Percentiles rank a stretch among this genome's conserved stretches.
Conservation (phyloP, 2,888 invertebrate genomes). For the Melieria crassipennis region DNA sequence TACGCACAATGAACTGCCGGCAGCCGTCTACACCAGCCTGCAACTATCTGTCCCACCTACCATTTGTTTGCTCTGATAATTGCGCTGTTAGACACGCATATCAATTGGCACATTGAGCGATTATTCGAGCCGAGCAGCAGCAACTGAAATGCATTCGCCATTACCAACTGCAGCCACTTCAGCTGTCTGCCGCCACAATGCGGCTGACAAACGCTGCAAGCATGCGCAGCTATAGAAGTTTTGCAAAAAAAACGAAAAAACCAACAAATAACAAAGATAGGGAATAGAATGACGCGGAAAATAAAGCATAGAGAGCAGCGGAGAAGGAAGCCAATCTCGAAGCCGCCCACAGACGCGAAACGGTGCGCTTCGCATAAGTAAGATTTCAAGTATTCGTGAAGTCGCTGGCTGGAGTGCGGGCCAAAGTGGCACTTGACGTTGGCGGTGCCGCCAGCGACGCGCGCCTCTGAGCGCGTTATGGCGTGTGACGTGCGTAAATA, state of each 20-base stretch:
- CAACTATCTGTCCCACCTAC: background rate
- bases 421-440: slow-evolving; percentile 24
- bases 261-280: too few species aligned
- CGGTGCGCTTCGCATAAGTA: too few species aligned
- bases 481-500: background rate
- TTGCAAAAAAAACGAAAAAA: too few species aligned
- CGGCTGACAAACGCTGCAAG: background rate
- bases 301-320: too few species aligned
- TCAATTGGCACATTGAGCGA: slow-evolving; percentile 40
- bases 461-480: too few species aligned
- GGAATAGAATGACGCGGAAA: too few species aligned
- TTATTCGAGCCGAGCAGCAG: background rate
- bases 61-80: slow-evolving; percentile 50
- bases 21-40: background rate
- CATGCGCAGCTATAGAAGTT: background rate
- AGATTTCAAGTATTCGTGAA: slow-evolving; percentile 18
- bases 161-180: too few species aligned
- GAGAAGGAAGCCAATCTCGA: too few species aligned
- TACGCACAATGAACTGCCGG: background rate
- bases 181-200: background rate
- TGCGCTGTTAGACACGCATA: slow-evolving; percentile 48
- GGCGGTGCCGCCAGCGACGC: background rate
- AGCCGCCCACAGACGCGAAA: too few species aligned
- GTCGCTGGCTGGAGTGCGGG: slow-evolving; percentile 26
- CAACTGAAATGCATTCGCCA: background rate